Evolutionary conservation across 2,888 invertebrate genomes (phyloP), one percentile per base, ranked within the genome.

Genomic region (Xestobium rufovillosum): DNA sequence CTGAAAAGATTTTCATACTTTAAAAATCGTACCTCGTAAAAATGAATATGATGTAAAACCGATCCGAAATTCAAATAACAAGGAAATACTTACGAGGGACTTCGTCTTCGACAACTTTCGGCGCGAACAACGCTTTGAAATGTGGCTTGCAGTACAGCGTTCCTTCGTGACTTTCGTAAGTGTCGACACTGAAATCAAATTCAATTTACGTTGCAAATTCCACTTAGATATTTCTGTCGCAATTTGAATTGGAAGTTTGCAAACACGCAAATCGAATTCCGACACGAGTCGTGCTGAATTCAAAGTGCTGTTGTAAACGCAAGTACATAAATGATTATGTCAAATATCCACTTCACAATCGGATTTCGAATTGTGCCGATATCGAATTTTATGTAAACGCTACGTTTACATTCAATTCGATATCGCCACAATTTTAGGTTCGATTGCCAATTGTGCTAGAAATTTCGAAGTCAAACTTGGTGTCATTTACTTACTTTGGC

Each of bases 141-240:
- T 95, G 95, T 31, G 87, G 84, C 65, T 86, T 89, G 70, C 95
- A 95, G 69, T 88, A 95, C 30, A 94, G 67, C 26, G 78, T 76
- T 4, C 89, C 87, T 68, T 90, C 89, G 64, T 94, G 87, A 58
- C 90, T 90, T 63, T 87, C 81, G 68, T 91, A 95, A 23, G 84
- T 89, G 68, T 94, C 94, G 56, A 91, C 81, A 57, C 90, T 95
- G 68, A 1, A 72, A 64, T 37, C 44, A 42, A 45, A 32, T 45
- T 14, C 2, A 11, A 11, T 14, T 3, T 19, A 8, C 23, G 23
- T 19, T 19, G 23, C 6, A 19, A 19, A 19, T 19, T 19, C n/a
- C 23, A 19, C n/a, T 19, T 19, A 8, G 23, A 19, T n/a, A 25
- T 34, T 30, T 13, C 29, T 10, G 10, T n/a, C 6, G n/a, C n/a